Percentiles rank a stretch among this genome's conserved stretches.
Conservation (phyloP, 2,113 vertebrate genomes). For the Chionomys nivalis region DNA sequence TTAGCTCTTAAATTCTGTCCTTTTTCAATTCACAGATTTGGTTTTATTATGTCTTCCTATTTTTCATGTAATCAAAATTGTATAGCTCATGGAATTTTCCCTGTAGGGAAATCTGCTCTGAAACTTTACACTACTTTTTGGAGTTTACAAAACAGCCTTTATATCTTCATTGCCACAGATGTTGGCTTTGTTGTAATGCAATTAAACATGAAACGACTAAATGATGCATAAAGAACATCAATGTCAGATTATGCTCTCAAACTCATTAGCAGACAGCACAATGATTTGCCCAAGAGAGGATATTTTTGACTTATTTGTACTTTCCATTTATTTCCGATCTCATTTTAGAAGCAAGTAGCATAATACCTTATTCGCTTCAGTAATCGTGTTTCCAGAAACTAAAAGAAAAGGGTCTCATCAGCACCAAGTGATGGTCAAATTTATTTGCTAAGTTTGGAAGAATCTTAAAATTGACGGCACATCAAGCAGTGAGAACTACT, state of each 20-base stretch:
- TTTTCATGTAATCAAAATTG: slow-evolving; percentile 9
- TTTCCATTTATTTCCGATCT: slow-evolving; percentile 65
- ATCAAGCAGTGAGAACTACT: slow-evolving; percentile 66
- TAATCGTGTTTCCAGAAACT: slow-evolving; percentile 63
- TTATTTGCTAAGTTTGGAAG: slow-evolving; percentile 65
- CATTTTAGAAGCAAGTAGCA: slow-evolving; percentile 62
- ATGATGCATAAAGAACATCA: slow-evolving; percentile 72
- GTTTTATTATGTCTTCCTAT: slow-evolving; percentile 41
- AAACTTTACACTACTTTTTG: slow-evolving; percentile 55
- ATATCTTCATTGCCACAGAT: slow-evolving; percentile 60
- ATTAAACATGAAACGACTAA: slow-evolving; percentile 78
- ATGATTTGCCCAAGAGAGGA: slow-evolving; percentile 65
- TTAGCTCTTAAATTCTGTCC: slow-evolving; percentile 25
- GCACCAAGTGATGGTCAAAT: slow-evolving; percentile 57
- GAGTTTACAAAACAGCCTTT: slow-evolving; percentile 62
- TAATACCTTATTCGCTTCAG: slow-evolving; percentile 64
- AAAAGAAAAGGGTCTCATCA: slow-evolving; percentile 55
- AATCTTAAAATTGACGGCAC: slow-evolving; percentile 51
- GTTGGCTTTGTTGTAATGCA: slow-evolving; percentile 71
- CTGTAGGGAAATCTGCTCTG: background rate
- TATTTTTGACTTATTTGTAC: slow-evolving; percentile 59
- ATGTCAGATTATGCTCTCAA: slow-evolving; percentile 46
- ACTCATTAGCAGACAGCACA: slow-evolving; percentile 62
- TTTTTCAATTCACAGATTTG: slow-evolving; percentile 53
- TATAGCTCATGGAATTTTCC: slow-evolving; percentile 26